Evolutionary conservation across 1,140 invertebrate species (phyloP).

Genomic region (Leucophenga varia): DNA sequence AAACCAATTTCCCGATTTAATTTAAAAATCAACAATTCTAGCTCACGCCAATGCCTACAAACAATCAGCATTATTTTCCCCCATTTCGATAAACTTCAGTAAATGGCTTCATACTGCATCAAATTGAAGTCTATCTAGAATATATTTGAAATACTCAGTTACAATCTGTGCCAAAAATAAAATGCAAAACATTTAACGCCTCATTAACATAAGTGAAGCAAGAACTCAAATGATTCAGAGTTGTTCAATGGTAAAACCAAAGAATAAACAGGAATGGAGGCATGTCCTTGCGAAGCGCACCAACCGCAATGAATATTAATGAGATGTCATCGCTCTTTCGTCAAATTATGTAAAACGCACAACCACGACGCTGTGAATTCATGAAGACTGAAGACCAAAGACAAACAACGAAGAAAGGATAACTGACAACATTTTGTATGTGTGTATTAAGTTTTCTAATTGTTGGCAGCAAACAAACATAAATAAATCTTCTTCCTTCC

Average conservation of each 20-base stretch:
- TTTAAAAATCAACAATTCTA: too few relatives aligned
- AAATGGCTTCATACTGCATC: too few relatives aligned
- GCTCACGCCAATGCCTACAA: too few relatives aligned
- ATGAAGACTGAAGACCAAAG: conserved; percentile 4
- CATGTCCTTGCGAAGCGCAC: conserved; percentile 39
- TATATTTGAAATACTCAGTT: too few relatives aligned
- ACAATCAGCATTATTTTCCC: too few relatives aligned
- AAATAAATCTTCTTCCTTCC: conserved; percentile 45
- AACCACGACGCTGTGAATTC: conserved; percentile 15
- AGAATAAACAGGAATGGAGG: conserved; percentile 37
- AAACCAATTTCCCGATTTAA: too few relatives aligned
- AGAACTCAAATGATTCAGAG: conserved; percentile 6
- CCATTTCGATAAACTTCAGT: too few relatives aligned
- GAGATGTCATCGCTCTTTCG: conserved; percentile 55
- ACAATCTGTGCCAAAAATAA: too few relatives aligned
- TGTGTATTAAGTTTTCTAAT: conserved; percentile 52
- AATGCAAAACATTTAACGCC: conserved; percentile 32
- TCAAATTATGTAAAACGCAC: conserved; percentile 55
- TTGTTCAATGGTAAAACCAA: conserved; percentile 30
- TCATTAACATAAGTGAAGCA: conserved; percentile 35
- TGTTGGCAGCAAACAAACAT: conserved; percentile 46
- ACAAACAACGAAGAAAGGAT: background rate
- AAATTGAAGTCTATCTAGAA: too few relatives aligned
- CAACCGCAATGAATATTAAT: conserved; percentile 52
- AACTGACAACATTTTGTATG: conserved; percentile 8